A percentile compares a stretch with the other conserved stretches of the same genome.
Evolutionary conservation across 2,888 invertebrate species (phyloP).

Genomic region (Calameuta idolon): DNA sequence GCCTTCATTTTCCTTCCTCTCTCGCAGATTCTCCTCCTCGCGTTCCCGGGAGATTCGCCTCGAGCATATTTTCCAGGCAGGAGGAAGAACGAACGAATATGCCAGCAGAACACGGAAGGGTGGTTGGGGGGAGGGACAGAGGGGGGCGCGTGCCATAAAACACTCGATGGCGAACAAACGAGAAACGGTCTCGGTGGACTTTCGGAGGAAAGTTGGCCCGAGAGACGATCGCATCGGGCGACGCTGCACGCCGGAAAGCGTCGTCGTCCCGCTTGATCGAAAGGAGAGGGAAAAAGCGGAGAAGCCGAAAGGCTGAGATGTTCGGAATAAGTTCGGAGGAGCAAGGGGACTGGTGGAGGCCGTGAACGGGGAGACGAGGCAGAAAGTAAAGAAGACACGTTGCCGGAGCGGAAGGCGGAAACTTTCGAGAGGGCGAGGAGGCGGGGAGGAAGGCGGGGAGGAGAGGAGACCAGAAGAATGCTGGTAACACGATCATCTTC

Average conservation of each 20-base stretch:
- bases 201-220: slow-evolving; percentile 3
- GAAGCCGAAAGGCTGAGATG: neutral
- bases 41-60: too few relatives aligned
- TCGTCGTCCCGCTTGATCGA: neutral
- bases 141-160: slow-evolving; percentile 4
- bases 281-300: neutral
- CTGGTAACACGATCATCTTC: too few relatives aligned
- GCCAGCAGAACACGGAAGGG: neutral
- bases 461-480: too few relatives aligned
- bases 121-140: neutral
- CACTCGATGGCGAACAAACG: slow-evolving; percentile 6
- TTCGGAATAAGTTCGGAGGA: neutral
- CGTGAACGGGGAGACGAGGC: too few relatives aligned
- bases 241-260: neutral
- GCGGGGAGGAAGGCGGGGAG: too few relatives aligned
- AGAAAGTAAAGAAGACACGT: too few relatives aligned
- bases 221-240: slow-evolving; percentile 2
- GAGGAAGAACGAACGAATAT: too few relatives aligned
- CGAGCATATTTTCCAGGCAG: too few relatives aligned
- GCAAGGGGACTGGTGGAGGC: too few relatives aligned
- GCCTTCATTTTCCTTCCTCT: slow-evolving; percentile 15
- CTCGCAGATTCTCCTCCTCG: too few relatives aligned
- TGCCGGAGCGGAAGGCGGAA: too few relatives aligned
- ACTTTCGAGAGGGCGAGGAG: too few relatives aligned
- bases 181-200: neutral